Evolutionary conservation across 2,113 vertebrate species (phyloP), one percentile per base, ranked within the genome.

Genomic region (Silurus asotus): DNA sequence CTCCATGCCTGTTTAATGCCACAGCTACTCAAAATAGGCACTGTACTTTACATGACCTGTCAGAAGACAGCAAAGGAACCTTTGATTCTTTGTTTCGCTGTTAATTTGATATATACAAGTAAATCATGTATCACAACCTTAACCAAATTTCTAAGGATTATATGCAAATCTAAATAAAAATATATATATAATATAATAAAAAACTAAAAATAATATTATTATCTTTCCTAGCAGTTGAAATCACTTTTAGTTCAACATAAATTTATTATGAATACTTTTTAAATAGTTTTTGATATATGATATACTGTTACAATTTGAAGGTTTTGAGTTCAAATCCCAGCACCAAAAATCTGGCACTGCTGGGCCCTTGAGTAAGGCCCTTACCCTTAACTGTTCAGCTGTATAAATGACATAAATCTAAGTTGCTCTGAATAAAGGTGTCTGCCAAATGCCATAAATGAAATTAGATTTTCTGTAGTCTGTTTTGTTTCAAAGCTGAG

Each of bases 21-120:
- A 8, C 87, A 69, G 53, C 17, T 23, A 70, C 91, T 93, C 89
- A 90, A 92, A 94, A 93, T 94, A 94, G 91, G 85, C 70, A 37
- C 45, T 86, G 80, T 23, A 81, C 87, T 92, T 88, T 83, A 87
- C 49, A 78, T 82, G 59, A n/a, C 45, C 61, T 85, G 19, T 69
- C 20, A 20, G 75, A 85, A 55, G 62, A 48, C 62, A 28, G 62
- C 25, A 61, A 37, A 64, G 58, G 1, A 59, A 23, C 61, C 11
- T 72, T 20, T 70, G 19, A 55, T 0, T 72, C 28, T 81, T 58
- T 62, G 11, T 75, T 37, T 28, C 25, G 51, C 23, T 75, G 56
- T 62, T 72, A 7, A 51, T 8, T 11, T 69, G 11, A 69, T 48
- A 79, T 25, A 14, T 25, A 51, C 28, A 78, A 23, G 14, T 48